Evolutionary conservation across 2,797 vertebrate genomes (phyloP), one percentile per base, ranked within the genome.

Genomic region (Poeciliopsis turneri): DNA sequence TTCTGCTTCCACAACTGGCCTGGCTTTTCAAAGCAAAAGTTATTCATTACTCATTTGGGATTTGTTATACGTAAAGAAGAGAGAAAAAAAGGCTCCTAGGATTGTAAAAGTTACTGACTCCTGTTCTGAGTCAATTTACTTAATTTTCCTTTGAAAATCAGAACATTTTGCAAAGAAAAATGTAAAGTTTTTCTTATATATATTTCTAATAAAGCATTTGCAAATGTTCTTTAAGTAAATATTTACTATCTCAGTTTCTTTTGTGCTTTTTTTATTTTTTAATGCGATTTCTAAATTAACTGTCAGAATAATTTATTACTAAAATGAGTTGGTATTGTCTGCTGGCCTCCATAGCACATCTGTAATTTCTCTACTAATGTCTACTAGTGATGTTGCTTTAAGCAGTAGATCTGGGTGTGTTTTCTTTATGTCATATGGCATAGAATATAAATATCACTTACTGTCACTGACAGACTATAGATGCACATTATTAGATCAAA

Each of bases 151-250:
- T 53, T 53, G 51, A 53, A 25, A 53, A 53, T 23, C 51, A 11
- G 9, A 53, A 53, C 20, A 53, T 53, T 53, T 25, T 53, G 23
- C 51, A 23, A 53, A 53, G 9, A 25, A 25, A 25, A 25, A 25
- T 3, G 0, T 0, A 0, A 0, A 0, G 3, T 9, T 3, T 10
- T 4, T 25, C 8, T 25, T 53, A 25, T 25, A 25, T 25, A 53
- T 25, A 25, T 25, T 53, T 23, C 51, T 25, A 53, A 53, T 53
- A 53, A 53, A 53, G 9, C 0, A 11, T 11, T 53, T 53, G 23
- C 2, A 25, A 53, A 55, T 11, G 10, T n/a, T 55, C 23, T 25
- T 55, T 55, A 4, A 11, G 23, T 25, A 53, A 25, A 55, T 25
- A 3, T 55, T n/a, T 55, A 55, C 25, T 25, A 11, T 55, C 1